Evolutionary conservation across 37 sponge, comb jelly and placozoan genomes (phyloP).

Genomic region (Chondrosia reniformis): DNA sequence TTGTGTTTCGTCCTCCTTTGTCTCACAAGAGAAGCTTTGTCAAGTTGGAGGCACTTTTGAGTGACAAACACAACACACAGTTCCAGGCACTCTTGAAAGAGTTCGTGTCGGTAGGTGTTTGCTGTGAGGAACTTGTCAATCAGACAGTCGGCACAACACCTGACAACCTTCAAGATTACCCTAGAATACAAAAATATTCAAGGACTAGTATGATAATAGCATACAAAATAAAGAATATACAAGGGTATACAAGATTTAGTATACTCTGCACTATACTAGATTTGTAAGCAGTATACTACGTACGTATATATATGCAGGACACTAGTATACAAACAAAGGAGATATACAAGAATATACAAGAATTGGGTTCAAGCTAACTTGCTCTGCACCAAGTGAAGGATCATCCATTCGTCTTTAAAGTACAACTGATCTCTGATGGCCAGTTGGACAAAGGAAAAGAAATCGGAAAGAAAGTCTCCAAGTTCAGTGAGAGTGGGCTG

Average conservation of each 20-base stretch:
- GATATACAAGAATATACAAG: background rate
- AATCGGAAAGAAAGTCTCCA: slow-evolving; percentile 7
- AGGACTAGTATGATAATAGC: too few relatives aligned
- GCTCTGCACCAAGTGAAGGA: slow-evolving; percentile 28
- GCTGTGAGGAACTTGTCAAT: background rate
- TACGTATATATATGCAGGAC: too few relatives aligned
- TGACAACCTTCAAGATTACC: slow-evolving; percentile 1
- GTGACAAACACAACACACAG: slow-evolving; percentile 1
- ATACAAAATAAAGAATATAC: too few relatives aligned
- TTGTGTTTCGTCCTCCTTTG: background rate
- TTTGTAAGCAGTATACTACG: too few relatives aligned
- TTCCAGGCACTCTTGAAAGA: background rate
- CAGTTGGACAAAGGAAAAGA: background rate
- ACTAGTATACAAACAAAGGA: background rate
- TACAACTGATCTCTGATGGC: background rate
- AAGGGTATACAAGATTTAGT: too few relatives aligned
- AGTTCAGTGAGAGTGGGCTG: background rate
- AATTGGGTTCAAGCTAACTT: background rate
- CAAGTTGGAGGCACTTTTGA: slow-evolving; percentile 9
- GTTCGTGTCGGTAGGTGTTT: background rate
- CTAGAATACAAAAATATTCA: too few relatives aligned
- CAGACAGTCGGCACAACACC: slow-evolving; percentile 1
- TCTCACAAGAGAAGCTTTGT: background rate
- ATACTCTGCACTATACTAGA: too few relatives aligned
- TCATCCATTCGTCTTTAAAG: slow-evolving; percentile 13